These are phyloP conservation scores for Orientallactaga bullata DNA, from an alignment of 2,113 vertebrate genomes.

Conservation along the genomic window DNA sequence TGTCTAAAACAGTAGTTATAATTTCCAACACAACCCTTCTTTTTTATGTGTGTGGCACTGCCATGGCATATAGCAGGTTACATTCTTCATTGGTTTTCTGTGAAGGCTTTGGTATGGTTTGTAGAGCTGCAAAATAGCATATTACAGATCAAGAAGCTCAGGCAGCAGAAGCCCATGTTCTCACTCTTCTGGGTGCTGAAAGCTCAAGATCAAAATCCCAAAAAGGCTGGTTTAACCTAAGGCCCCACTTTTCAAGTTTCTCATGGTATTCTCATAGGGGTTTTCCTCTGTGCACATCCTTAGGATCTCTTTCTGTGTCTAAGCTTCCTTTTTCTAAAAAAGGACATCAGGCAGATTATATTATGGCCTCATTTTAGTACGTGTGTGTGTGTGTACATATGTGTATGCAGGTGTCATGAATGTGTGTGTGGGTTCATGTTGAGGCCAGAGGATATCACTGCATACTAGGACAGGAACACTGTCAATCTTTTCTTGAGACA, in stretches of 20 bases:
- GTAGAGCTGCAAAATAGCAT: background rate
- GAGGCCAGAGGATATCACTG: too few relatives aligned
- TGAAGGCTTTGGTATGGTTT: background rate
- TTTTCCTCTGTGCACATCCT: background rate
- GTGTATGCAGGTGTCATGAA: too few relatives aligned
- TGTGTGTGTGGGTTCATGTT: too few relatives aligned
- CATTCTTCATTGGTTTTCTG: background rate
- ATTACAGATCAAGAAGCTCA: background rate
- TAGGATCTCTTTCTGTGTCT: background rate
- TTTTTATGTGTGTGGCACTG: too few relatives aligned
- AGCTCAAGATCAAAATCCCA: too few relatives aligned
- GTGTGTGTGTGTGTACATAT: too few relatives aligned
- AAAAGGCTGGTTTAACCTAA: background rate
- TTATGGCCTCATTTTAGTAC: too few relatives aligned
- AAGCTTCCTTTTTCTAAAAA: background rate
- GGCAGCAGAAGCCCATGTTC: background rate
- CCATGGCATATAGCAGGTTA: too few relatives aligned
- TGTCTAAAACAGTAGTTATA: background rate
- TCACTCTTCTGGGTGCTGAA: background rate
- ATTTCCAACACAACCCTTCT: too few relatives aligned
- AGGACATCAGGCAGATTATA: background rate
- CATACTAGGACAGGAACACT: too few relatives aligned
- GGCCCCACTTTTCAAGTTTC: background rate
- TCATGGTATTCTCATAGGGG: rapidly evolving
- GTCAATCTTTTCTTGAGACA: too few relatives aligned